Percentiles rank a stretch among this genome's conserved stretches.
phyloP scores from a whole-genome alignment of 2,888 invertebrate genomes.

The Parnassius glacialis region DNA sequence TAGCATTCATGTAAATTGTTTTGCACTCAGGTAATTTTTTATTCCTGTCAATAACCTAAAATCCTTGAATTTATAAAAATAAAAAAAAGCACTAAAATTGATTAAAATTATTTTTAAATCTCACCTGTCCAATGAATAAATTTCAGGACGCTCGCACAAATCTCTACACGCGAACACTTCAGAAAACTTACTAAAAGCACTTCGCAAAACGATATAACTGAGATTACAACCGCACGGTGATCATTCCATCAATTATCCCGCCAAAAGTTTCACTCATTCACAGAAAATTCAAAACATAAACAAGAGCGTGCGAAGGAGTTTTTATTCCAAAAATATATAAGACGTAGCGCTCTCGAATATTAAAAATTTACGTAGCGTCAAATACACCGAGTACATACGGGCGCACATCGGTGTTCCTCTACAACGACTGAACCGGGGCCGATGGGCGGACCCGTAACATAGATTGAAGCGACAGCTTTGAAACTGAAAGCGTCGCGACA shows the following conservation, averaged over 20 bases:
- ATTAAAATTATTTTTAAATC: conserved; percentile 28
- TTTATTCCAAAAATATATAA: conserved; percentile 8
- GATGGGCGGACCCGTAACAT: conserved; percentile 34
- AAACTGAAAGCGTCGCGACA: conserved; percentile 23
- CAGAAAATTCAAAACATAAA: conserved; percentile 3
- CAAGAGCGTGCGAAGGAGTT: conserved; percentile 7
- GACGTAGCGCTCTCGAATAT: conserved; percentile 41
- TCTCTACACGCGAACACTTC: conserved; percentile 60
- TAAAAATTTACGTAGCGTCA: conserved; percentile 63
- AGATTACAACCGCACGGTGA: conserved; percentile 9
- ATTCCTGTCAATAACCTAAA: too few relatives aligned
- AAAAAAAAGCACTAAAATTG: not conserved
- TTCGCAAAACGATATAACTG: conserved; percentile 16
- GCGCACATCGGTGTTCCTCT: conserved; percentile 16
- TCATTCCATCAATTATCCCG: conserved; percentile 12
- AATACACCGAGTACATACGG: conserved; percentile 9
- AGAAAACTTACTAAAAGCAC: conserved; percentile 50
- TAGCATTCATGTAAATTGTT: too few relatives aligned
- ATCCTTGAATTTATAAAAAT: too few relatives aligned
- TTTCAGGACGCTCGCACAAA: conserved; percentile 61
- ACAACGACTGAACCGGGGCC: conserved; percentile 38
- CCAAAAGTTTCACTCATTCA: conserved; percentile 17
- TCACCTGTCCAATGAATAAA: conserved; percentile 61
- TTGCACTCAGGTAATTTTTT: too few relatives aligned
- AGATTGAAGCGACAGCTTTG: conserved; percentile 30